Base-by-base conservation (phyloP, 2,797 vertebrate genomes). In the Orientallactaga sibirica region DNA sequence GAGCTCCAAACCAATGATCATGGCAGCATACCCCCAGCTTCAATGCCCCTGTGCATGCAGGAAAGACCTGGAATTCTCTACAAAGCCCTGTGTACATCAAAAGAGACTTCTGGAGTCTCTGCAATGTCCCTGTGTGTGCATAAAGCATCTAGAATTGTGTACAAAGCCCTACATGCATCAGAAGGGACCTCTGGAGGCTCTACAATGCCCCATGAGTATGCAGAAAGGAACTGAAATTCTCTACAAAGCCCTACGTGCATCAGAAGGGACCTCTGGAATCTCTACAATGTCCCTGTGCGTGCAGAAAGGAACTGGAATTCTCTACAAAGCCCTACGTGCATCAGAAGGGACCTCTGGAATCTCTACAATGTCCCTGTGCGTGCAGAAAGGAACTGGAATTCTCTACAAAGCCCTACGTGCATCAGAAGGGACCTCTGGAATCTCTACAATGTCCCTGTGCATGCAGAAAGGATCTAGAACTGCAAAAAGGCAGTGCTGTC, bases 1-100 rank as follows among this genome's bases (percentile, higher is more conserved):
- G 74, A 68, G 33, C 58, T 91, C 37, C 81, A 91, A 96, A 80
- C 58, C n/a, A 41, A 33, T 37, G 67, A 22, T 68, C 48, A 76
- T 52, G 19, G 64, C 19, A 58, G 18, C 8, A 14, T 2, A 33
- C n/a, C 62, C 70, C 37, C 37, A 78, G 76, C 55, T 91, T 48
- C 85, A 58, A 80, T 93, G 76, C n/a, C 33, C 67, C 58, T 29
- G n/a, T 29, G n/a, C 25, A 58, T 8, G 52, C 27, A 68, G 80
- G 64, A 33, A 88, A 64, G 75, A 18, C 62, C 70, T 83, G 25
- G 24, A 76, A 22, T 76, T 95, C 52, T 52, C 52, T 52, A 12
- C 1, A 52, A 12, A 52, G 52, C 52, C 52, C 52, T 52, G 11
- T 52, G 52, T 12, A 52, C 52, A 52, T 52, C 52, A 52, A 12